Base-by-base conservation (phyloP, 2,888 invertebrate species). In the Catocala sponsa region DNA sequence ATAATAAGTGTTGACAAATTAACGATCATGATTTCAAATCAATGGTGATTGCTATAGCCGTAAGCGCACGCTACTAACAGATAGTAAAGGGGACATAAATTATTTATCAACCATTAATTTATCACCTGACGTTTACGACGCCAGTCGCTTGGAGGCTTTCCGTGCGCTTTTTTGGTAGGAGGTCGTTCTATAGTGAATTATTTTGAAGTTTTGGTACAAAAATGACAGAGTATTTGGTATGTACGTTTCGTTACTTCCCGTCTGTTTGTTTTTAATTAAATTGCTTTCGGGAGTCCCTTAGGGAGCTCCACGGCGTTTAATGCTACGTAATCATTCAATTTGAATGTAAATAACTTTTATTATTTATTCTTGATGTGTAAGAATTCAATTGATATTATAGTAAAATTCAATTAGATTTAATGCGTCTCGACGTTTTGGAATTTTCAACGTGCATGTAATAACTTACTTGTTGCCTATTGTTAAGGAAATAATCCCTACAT, bases 71-170 rank as follows among this genome's bases (percentile, higher is more conserved):
- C 35, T 38, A 38, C 35, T 38, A 15, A 46, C 15, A 46, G 46
- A 46, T 46, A 46, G 46, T 46, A 15, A 38, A 38, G 25, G 55
- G 55, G 15, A 48, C 56, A 43, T 67, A 55, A 60, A 63, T 59
- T 51, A 62, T 57, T 63, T 67, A 67, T 64, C 57, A 58, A 55
- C 35, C 48, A 55, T 67, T 57, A 55, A 64, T 60, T 52, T 57
- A 38, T 13, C 9, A 42, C 44, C 41, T 33, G 61, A 61, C 57
- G 51, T 64, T 67, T 67, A 60, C 54, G 64, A 53, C 38, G 5
- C 6, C 12, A 12, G 15, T 46, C 35, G 6, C 4, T 38, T 38
- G 35, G 35, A 38, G 35, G 46, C 15, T 46, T 46, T 5, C 6
- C 6, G 46, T 15, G 7, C 1, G 15, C 46, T 46, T 15, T 15